Base-by-base conservation (phyloP, 2,113 vertebrate genomes). In the Andinoacara biseriatus region DNA sequence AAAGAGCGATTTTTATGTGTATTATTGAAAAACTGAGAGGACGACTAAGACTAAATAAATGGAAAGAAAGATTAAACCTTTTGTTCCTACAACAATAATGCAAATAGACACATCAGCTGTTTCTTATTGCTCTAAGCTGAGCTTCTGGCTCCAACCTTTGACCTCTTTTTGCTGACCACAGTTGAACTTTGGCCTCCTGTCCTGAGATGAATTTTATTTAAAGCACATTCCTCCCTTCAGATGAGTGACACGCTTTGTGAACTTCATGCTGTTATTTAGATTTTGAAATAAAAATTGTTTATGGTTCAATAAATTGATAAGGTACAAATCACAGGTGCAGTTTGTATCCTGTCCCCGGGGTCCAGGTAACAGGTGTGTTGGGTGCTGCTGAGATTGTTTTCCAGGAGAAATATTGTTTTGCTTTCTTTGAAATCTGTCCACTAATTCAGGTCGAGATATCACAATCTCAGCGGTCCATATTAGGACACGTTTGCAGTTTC, bases 261-360 rank as follows among this genome's bases (percentile, higher is more conserved):
- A 31, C 3, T 52, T 52, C 24, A 11, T 52, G 40, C 43, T 69
- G 2, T 14, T 5, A 49, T 49, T 49, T 46, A 46, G 11, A 46
- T 49, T 49, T 29, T 7, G 15, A 69, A 3, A 24, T 3, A 49
- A 1, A 29, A 52, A 26, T 31, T 52, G 17, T 7, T 0, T 49
- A 69, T 11, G 0, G 22, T 49, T 69, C 65, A 29, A 20, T 15
- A 49, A 69, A 15, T n/a, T n/a, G n/a, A n/a, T n/a, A n/a, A n/a
- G n/a, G n/a, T n/a, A n/a, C n/a, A n/a, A n/a, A n/a, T n/a, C 65
- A n/a, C 43, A 0, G 49, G 24, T 0, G 13, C 3, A 0, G 18
- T 69, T 69, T 52, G 22, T 31, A 52, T 52, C 26, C 7, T 52
- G 43, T 20, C 1, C 49, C 15, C 13, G 14, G 43, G 43, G 43